A percentile compares a stretch with the other conserved stretches of the same genome.
These are phyloP conservation scores for Orchesella flavescens DNA, from an alignment of 2,888 invertebrate genomes.

Conservation along the genomic window DNA sequence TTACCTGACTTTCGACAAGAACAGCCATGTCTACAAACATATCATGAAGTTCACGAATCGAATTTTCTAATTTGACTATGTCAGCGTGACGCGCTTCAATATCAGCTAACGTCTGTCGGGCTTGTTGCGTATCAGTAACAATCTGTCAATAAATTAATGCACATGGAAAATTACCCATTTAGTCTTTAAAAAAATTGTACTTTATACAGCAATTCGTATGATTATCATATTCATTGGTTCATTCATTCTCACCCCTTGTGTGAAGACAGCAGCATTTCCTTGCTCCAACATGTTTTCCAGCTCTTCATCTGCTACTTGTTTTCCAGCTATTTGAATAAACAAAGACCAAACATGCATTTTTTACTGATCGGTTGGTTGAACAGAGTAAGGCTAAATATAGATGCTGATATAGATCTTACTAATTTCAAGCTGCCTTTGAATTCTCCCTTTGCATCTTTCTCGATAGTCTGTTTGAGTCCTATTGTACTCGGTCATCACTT, in stretches of 20 bases:
- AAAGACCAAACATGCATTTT: no score
- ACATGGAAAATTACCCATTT: no score
- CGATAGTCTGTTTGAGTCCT: conserved; percentile 99
- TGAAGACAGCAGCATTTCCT: conserved; percentile 98
- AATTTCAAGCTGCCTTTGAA: conserved; percentile 79
- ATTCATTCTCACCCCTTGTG: conserved; percentile 86
- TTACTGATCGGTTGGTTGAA: no score
- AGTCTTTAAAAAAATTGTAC: no score
- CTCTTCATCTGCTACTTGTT: conserved; percentile 97
- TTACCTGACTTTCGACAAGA: conserved; percentile 98
- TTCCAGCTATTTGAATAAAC: conserved; percentile 92
- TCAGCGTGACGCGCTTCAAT: conserved; percentile 99
- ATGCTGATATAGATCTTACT: conserved; percentile 1
- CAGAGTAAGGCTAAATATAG: not conserved
- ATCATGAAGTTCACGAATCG: conserved; percentile 99
- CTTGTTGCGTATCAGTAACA: conserved; percentile 99
- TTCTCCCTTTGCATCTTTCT: conserved; percentile 99
- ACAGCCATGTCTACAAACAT: conserved; percentile 99
- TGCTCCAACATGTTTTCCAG: conserved; percentile 99
- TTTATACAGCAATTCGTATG: no score
- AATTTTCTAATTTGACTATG: conserved; percentile 99
- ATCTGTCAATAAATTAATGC: conserved; percentile 82
- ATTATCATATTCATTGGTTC: no score
- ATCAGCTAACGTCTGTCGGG: conserved; percentile 99
- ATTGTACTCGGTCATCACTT: conserved; percentile 99